These are phyloP conservation scores for Sceloporus tristichus DNA, from an alignment of 2,113 vertebrate genomes.

Conservation along the genomic window DNA sequence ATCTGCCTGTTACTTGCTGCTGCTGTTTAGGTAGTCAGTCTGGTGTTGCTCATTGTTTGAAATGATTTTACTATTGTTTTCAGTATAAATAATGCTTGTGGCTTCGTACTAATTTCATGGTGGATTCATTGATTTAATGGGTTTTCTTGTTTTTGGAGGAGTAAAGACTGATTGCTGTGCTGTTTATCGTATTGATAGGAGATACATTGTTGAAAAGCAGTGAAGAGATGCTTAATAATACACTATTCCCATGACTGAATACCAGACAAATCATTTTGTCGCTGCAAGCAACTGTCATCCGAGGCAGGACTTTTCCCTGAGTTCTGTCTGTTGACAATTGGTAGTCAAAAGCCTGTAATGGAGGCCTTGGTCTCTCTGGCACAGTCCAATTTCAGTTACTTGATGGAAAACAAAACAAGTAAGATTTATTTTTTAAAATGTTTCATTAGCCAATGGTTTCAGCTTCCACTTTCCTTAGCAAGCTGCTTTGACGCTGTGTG, in stretches of 20 bases:
- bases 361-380: background rate
- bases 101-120: background rate
- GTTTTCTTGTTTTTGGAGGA: background rate
- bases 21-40: background rate
- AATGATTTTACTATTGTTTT: background rate
- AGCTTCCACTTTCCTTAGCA: background rate
- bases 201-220: background rate
- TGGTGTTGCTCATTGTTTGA: background rate
- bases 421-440: background rate
- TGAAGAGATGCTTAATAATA: slow-evolving; percentile 7
- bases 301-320: fast-evolving
- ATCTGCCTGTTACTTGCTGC: background rate
- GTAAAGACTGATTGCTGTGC: background rate
- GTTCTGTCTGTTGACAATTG: background rate
- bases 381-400: fast-evolving
- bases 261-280: background rate
- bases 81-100: background rate
- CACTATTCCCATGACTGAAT: background rate
- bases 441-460: background rate
- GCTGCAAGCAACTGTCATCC: fast-evolving
- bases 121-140: background rate
- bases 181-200: background rate
- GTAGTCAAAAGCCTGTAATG: background rate
- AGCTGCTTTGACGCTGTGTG: background rate
- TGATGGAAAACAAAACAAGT: fast-evolving